Conservation (phyloP, 2,888 invertebrate species). For the Lumbricus terrestris region DNA sequence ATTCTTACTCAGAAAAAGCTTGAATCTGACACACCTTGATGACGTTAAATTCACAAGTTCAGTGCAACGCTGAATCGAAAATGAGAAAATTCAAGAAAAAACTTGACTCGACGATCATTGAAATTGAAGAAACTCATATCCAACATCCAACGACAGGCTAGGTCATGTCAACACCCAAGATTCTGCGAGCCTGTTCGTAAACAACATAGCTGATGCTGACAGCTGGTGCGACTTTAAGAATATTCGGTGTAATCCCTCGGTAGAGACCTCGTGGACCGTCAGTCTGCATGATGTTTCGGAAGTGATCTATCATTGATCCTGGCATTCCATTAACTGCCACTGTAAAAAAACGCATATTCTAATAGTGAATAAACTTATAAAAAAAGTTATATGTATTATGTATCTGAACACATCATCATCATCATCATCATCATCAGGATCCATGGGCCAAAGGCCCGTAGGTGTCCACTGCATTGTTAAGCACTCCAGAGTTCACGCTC, state of each 20-base stretch:
- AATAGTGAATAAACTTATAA: background rate
- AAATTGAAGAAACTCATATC: background rate
- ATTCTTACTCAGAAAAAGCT: background rate
- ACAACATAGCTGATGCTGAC: conserved; percentile 98
- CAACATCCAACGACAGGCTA: conserved; percentile 29
- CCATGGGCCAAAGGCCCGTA: no score
- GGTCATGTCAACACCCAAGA: conserved; percentile 48
- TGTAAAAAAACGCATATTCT: conserved; percentile 18
- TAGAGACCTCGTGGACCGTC: conserved; percentile 91
- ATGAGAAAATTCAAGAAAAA: background rate
- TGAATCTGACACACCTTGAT: background rate
- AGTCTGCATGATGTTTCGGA: conserved; percentile 48
- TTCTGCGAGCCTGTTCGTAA: conserved; percentile 69
- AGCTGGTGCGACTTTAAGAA: conserved; percentile 94
- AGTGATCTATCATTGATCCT: conserved; percentile 41
- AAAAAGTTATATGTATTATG: background rate
- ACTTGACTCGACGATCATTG: background rate
- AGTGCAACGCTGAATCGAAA: background rate
- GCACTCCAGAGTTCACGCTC: no score
- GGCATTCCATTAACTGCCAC: conserved; percentile 24
- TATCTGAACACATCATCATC: background rate
- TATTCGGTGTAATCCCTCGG: conserved; percentile 95
- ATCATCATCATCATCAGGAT: background rate
- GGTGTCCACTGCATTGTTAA: background rate
- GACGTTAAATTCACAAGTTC: background rate